Evolutionary conservation across 2,888 invertebrate genomes (phyloP).

Genomic region (Eupithecia insigniata): DNA sequence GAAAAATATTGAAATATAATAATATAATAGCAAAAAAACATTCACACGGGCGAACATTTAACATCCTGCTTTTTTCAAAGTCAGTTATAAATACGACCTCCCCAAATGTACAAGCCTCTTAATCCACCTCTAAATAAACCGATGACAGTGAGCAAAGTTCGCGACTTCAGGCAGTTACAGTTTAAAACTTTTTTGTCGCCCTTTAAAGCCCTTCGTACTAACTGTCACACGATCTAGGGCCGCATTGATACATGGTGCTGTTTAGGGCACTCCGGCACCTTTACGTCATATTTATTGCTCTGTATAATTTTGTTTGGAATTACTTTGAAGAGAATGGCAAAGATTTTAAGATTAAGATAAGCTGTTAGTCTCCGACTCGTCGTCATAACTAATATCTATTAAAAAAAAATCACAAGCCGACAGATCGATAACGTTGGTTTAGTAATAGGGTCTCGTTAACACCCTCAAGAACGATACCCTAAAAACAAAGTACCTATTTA

Average conservation of each 20-base stretch:
- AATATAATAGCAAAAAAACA: too few relatives aligned
- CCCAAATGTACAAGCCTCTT: conserved; percentile 38
- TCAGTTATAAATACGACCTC: background rate
- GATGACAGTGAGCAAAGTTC: conserved; percentile 68
- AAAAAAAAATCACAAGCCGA: too few relatives aligned
- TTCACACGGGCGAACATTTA: too few relatives aligned
- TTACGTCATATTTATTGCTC: conserved; percentile 42
- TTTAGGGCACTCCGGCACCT: conserved; percentile 63
- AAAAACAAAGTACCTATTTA: too few relatives aligned
- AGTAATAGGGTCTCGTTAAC: too few relatives aligned
- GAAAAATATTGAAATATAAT: too few relatives aligned
- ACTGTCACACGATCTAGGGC: conserved; percentile 9
- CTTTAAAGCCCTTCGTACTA: conserved; percentile 39
- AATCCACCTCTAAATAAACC: conserved; percentile 59
- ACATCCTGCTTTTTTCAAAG: too few relatives aligned
- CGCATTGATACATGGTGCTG: conserved; percentile 69
- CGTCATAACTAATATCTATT: too few relatives aligned
- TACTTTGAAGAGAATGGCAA: conserved; percentile 41
- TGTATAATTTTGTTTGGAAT: conserved; percentile 44
- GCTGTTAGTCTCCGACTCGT: background rate
- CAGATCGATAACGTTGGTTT: too few relatives aligned
- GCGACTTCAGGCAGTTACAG: conserved; percentile 56
- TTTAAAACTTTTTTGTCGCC: conserved; percentile 63
- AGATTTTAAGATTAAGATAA: conserved; percentile 3
- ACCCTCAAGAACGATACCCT: too few relatives aligned